phyloP scores from a whole-genome alignment of 2,113 vertebrate genomes.

The Nicator chloris region DNA sequence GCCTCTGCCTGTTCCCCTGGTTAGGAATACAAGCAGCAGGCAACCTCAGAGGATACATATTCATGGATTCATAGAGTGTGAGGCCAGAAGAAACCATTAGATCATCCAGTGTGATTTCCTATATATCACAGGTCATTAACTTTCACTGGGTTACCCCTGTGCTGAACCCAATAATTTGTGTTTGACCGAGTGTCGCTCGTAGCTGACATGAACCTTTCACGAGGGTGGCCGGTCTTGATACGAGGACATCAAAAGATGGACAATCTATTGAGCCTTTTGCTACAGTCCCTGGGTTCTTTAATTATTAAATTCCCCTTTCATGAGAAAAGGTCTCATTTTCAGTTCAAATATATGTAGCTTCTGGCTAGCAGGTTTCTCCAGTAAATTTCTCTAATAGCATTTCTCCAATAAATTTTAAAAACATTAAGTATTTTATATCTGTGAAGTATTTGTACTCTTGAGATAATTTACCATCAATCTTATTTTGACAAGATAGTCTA shows the following conservation, averaged over 20 bases:
- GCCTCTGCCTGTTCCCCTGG: background rate
- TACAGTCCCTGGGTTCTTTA: background rate
- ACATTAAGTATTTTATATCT: background rate
- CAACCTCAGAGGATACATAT: constrained; percentile 38
- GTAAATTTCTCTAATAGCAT: background rate
- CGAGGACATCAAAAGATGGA: background rate
- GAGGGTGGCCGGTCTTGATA: background rate
- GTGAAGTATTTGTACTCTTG: background rate
- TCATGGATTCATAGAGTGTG: constrained; percentile 38
- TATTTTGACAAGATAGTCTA: background rate
- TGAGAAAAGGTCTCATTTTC: background rate
- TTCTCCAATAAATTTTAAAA: background rate
- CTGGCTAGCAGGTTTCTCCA: background rate
- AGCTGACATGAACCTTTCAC: background rate
- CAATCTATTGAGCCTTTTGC: background rate
- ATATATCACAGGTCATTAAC: constrained; percentile 57
- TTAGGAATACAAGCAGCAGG: constrained; percentile 23
- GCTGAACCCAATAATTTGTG: constrained; percentile 40
- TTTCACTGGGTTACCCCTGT: constrained; percentile 53
- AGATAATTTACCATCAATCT: background rate
- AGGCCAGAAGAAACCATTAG: constrained; percentile 58
- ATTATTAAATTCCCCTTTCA: background rate
- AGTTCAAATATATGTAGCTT: background rate
- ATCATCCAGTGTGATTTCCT: constrained; percentile 54
- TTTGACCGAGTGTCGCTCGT: background rate